These are phyloP conservation scores for Macroramphosus scolopax DNA, from an alignment of 2,797 vertebrate species.

Conservation along the genomic window DNA sequence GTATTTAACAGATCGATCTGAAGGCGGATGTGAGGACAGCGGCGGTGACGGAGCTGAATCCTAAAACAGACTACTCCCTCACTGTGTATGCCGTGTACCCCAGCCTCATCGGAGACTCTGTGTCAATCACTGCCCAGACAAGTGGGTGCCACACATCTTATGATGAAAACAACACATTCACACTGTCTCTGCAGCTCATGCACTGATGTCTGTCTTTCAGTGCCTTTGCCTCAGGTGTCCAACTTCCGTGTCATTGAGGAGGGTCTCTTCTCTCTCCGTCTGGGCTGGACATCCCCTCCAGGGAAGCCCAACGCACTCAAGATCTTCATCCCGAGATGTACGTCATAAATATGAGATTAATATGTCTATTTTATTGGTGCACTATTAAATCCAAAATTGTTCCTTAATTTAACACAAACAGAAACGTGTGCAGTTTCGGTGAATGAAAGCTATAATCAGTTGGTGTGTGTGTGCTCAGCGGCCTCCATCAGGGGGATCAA, in stretches of 20 bases:
- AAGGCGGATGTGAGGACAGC: constrained; percentile 76
- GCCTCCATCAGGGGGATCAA: too few relatives aligned
- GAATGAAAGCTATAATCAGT: too few relatives aligned
- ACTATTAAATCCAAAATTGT: too few relatives aligned
- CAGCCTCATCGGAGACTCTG: constrained; percentile 74
- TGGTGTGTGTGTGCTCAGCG: too few relatives aligned
- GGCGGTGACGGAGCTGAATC: constrained; percentile 77
- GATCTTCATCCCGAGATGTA: constrained; percentile 87
- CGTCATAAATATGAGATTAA: too few relatives aligned
- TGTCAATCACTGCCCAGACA: constrained; percentile 72
- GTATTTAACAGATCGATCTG: constrained; percentile 75
- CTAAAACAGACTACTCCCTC: constrained; percentile 81
- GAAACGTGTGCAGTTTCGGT: too few relatives aligned
- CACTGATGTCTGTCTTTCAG: constrained; percentile 53
- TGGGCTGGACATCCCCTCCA: constrained; percentile 83
- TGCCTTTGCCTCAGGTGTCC: constrained; percentile 79
- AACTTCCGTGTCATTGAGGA: constrained; percentile 88
- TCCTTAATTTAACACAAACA: too few relatives aligned
- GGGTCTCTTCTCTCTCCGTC: constrained; percentile 81
- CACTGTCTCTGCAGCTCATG: background rate
- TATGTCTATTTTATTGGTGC: too few relatives aligned
- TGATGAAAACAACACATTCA: background rate
- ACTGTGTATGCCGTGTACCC: constrained; percentile 80
- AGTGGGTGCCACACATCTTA: constrained; percentile 67
- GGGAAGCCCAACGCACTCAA: constrained; percentile 83